Evolutionary conservation across 2,113 vertebrate species (phyloP), one percentile per base, ranked within the genome.

Genomic region (Nothobranchius furzeri): DNA sequence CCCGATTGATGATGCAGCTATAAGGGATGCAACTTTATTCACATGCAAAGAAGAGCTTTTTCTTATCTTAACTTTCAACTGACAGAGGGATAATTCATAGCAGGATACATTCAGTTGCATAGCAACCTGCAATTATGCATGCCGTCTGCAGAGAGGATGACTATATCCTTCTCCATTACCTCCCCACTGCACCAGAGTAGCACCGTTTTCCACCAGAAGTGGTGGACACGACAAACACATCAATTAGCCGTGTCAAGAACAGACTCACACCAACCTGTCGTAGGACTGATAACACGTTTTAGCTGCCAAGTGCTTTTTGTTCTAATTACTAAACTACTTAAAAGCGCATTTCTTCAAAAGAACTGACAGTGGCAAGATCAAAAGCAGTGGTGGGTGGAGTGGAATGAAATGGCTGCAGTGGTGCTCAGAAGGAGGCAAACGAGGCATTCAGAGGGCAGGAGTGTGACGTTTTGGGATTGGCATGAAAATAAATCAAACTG

Each of bases 121-220:
- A 88, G 90, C 91, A 92, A 91, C 91, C 81, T 68, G 83, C 78
- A 90, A 91, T 92, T 91, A 90, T 61, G 64, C 66, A 82, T 77
- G 82, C 68, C 73, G 84, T 84, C 76, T 78, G 68, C 82, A 83
- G 70, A 86, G 77, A 58, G 30, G 60, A 85, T 71, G 62, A 61
- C 60, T 60, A 71, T 75, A 73, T 84, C 81, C 70, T 64, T 67
- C 68, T 79, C 53, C 68, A 56, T 64, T 59, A 70, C 68, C 64
- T 70, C 48, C 70, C 45, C 78, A 75, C 68, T 70, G 73, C 52
- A 74, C 74, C 20, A 47, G 30, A 65, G 63, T 54, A 64, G 53
- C 37, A 60, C 51, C 9, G 57, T 68, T 68, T 59, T 63, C 72
- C 35, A 66, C 43, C 43, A 69, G 35, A 60, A 81, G 43, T 40